Conservation (phyloP, 2,797 vertebrate species). For the Notolabrus celidotus region DNA sequence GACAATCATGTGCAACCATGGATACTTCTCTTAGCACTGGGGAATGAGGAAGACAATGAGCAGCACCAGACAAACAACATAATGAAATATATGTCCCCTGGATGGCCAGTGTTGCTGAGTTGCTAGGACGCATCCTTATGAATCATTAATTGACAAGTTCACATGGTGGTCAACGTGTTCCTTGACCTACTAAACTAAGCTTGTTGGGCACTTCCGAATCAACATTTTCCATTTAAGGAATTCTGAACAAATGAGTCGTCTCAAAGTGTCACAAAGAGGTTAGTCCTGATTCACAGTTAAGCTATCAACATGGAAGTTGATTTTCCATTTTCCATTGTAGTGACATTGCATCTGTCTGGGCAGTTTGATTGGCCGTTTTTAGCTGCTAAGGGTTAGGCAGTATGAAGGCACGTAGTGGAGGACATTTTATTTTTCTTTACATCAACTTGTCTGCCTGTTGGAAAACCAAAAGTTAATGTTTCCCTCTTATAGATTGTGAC, state of each 20-base stretch:
- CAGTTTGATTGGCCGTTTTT: neutral
- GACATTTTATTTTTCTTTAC: too few species aligned
- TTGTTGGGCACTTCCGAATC: neutral
- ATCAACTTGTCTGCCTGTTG: too few species aligned
- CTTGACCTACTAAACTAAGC: constrained; percentile 14
- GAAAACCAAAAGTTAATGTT: too few species aligned
- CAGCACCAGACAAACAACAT: constrained; percentile 65
- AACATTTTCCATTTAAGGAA: neutral
- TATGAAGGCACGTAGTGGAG: too few species aligned
- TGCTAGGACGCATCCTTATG: constrained; percentile 55
- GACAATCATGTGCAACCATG: constrained; percentile 59
- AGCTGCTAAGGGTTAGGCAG: too few species aligned
- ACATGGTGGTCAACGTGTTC: constrained; percentile 51
- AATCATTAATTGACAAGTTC: constrained; percentile 66
- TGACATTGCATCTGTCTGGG: neutral
- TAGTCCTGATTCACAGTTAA: neutral
- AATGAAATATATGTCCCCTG: constrained; percentile 55
- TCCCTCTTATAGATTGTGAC: too few species aligned
- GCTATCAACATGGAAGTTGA: neutral
- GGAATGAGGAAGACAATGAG: constrained; percentile 78
- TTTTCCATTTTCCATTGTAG: neutral
- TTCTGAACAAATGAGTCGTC: too few species aligned
- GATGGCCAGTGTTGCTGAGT: constrained; percentile 36
- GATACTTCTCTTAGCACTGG: constrained; percentile 51
- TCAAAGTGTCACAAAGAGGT: neutral